These are phyloP conservation scores for Ariolimax columbianus DNA, from an alignment of 2,888 invertebrate species.

Conservation along the genomic window DNA sequence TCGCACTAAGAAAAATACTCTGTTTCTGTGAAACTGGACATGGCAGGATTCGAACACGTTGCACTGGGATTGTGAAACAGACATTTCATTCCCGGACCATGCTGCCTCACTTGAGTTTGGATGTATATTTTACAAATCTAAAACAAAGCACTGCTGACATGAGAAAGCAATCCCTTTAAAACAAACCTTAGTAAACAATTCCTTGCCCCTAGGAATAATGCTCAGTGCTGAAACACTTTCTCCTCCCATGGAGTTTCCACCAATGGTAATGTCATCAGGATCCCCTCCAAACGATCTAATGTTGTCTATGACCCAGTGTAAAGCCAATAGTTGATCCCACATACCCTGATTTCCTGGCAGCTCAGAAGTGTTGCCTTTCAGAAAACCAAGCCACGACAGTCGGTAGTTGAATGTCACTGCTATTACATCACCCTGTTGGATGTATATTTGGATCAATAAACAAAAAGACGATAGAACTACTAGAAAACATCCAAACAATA, in stretches of 20 bases:
- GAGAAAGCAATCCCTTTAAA: background rate
- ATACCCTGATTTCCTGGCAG: conserved; percentile 38
- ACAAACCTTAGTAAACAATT: conserved; percentile 44
- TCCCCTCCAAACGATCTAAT: conserved; percentile 42
- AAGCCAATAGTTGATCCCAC: conserved; percentile 47
- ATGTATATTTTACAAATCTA: too few species aligned
- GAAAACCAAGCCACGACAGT: conserved; percentile 43
- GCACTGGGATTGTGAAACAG: too few species aligned
- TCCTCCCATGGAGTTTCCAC: conserved; percentile 46
- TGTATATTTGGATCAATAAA: background rate
- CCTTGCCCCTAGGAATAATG: conserved; percentile 32
- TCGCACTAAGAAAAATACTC: too few species aligned
- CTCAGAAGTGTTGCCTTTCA: conserved; percentile 38
- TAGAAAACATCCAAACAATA: too few species aligned
- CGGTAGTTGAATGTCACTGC: conserved; percentile 41
- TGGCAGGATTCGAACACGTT: too few species aligned
- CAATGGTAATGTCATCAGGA: conserved; percentile 44
- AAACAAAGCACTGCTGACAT: too few species aligned
- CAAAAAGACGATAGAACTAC: too few species aligned
- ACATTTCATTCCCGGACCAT: too few species aligned
- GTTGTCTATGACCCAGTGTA: conserved; percentile 45
- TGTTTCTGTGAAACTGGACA: too few species aligned
- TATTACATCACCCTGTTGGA: conserved; percentile 33
- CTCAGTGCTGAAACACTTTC: conserved; percentile 44
- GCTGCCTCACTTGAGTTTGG: too few species aligned